Base-by-base conservation (phyloP, 2,113 vertebrate species). In the Larimichthys polyactis region DNA sequence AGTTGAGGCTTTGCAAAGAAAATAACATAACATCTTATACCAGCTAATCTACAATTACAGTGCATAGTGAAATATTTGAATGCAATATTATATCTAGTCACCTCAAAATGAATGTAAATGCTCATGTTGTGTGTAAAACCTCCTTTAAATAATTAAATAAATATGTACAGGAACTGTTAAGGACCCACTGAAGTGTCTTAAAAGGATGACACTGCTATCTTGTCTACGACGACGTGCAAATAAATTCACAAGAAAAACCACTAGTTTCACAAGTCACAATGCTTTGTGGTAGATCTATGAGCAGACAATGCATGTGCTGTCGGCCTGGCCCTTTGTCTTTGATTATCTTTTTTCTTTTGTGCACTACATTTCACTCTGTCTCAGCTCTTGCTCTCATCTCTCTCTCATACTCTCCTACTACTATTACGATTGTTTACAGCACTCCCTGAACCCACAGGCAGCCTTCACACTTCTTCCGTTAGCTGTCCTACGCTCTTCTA, bases 381-480 rank as follows among this genome's bases (percentile, higher is more conserved):
- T 65, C 32, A 51, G 22, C 27, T 52, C 51, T 69, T 32, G 1
- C 3, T 67, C 36, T 78, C 27, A 71, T 9, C 20, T 8, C 36
- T 40, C 6, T 8, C 36, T 40, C 36, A 40, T 8, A 40, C 36
- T 40, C 36, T 40, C 36, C 7, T 9, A 40, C 36, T 40, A 1
- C 48, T 74, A 5, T 57, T 10, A 32, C 7, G 49, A 65, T 17
- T 71, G 63, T 84, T 79, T 58, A 60, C 62, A 69, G 59, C 58
- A 71, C 36, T 71, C 10, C 79, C 36, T 40, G 60, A 54, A 51
- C 22, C 55, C 17, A 1, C 44, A 60, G 48, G 14, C 71, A 49
- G 52, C 52, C 63, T 54, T 71, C 9, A 17, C 63, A 3, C 66
- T 29, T 74, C 81, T 90, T 91, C 87, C 78, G 87, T 88, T 90